These are phyloP conservation scores for Philotrypesis tridentata DNA, from an alignment of 1,140 invertebrate genomes.

Conservation along the genomic window DNA sequence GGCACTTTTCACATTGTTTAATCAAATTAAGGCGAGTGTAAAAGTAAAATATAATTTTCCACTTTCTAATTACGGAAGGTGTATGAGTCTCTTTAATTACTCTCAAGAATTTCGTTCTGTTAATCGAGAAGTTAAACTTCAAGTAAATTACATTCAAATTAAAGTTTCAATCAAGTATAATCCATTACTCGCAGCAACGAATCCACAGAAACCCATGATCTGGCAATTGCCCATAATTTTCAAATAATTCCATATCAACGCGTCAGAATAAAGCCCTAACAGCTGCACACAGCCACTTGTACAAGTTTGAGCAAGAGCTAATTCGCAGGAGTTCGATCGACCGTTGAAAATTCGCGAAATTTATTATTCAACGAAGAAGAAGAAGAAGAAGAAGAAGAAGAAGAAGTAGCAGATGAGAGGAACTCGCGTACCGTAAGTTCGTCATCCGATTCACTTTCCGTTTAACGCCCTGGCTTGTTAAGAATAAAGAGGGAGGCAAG, in stretches of 20 bases:
- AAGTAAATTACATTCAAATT: too few species aligned
- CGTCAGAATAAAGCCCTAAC: not conserved
- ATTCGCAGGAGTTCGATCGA: conserved; percentile 38
- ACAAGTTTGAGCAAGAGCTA: conserved; percentile 12
- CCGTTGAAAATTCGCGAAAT: conserved; percentile 41
- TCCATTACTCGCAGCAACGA: too few species aligned
- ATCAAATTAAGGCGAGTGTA: too few species aligned
- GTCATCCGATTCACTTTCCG: conserved; percentile 48
- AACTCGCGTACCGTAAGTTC: conserved; percentile 37
- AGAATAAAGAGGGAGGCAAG: not conserved
- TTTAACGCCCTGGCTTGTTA: conserved; percentile 41
- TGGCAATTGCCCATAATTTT: not conserved
- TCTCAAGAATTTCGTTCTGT: too few species aligned
- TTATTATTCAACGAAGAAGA: conserved; percentile 34
- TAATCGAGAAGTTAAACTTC: too few species aligned
- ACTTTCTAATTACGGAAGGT: too few species aligned
- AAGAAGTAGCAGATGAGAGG: not conserved
- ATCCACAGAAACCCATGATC: not conserved
- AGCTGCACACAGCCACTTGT: not conserved
- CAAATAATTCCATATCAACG: not conserved
- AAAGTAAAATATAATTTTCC: too few species aligned
- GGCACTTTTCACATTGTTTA: too few species aligned
- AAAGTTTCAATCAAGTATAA: too few species aligned
- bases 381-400: not conserved
- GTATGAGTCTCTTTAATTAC: too few species aligned